Evolutionary conservation across 1,140 invertebrate genomes (phyloP).

Genomic region (Brachionus koreanus): DNA sequence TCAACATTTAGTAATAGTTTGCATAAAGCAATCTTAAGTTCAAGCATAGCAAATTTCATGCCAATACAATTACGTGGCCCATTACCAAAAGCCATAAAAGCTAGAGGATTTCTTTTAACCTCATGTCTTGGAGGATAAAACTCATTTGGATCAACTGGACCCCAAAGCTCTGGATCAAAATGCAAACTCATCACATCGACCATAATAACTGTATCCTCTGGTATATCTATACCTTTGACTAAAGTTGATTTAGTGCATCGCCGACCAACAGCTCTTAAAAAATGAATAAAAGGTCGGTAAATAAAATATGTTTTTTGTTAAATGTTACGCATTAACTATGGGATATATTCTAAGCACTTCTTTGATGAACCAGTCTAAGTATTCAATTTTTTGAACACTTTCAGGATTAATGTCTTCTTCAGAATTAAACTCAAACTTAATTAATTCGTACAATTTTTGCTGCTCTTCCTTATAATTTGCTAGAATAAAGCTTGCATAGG

Average conservation of each 20-base stretch:
- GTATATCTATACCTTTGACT: constrained; percentile 51
- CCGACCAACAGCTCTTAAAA: constrained; percentile 52
- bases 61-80: constrained; percentile 57
- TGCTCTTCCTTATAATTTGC: constrained; percentile 60
- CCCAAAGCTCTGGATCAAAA: constrained; percentile 53
- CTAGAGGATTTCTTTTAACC: constrained; percentile 47
- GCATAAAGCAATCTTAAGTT: constrained; percentile 51
- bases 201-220: constrained; percentile 52
- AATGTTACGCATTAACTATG: too few species aligned
- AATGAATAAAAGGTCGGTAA: too few species aligned
- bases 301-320: too few species aligned
- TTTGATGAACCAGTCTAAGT: constrained; percentile 14
- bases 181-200: constrained; percentile 55
- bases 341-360: too few species aligned
- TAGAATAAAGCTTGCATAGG: constrained; percentile 59
- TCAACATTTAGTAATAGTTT: not conserved
- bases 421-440: too few species aligned
- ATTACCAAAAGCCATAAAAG: constrained; percentile 54
- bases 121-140: constrained; percentile 50
- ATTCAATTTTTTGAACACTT: not conserved
- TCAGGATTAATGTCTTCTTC: not conserved
- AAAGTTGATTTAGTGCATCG: constrained; percentile 49
- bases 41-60: constrained; percentile 53
- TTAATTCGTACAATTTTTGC: constrained; percentile 57
- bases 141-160: constrained; percentile 48